Base-by-base conservation (phyloP, 2,888 invertebrate genomes). In the Morpho deidamia region DNA sequence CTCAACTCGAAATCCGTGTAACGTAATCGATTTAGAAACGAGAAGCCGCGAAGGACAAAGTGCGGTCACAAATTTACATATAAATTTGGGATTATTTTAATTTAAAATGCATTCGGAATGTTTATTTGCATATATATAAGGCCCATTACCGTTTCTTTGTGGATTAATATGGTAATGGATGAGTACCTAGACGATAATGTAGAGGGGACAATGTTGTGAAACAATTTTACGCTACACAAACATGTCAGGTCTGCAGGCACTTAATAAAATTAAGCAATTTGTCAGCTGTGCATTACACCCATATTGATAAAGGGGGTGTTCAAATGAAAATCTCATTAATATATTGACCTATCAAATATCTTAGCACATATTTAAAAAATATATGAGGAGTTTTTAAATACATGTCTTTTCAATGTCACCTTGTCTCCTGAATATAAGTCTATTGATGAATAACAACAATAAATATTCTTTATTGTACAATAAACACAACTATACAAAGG, bases 61-160 rank as follows among this genome's bases (percentile, higher is more conserved):
- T 80, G 83, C 81, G 84, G 84, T 81, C 80, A 81, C 78, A 72
- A 83, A 87, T 86, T 88, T 81, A 81, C 88, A 87, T 88, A 83
- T 85, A 86, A 85, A 86, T 86, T 86, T 71, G 75, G 83, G 82
- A 84, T 87, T 83, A 85, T 85, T 86, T 86, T 88, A 87, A 87
- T 87, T 86, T 84, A 74, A 80, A 84, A 81, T 79, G 83, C 86
- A 84, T 84, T 85, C 77, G 69, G 74, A 75, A 77, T 80, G 78
- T 83, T 77, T 83, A 87, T 87, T 87, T 81, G 80, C 87, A 87
- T 88, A 76, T 85, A 84, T 81, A 86, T 81, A 78, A 80, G 78
- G 72, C 55, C 74, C 74, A 81, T 83, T 81, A 83, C 74, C 69
- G 80, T 81, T 84, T 83, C 78, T 85, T 83, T 84, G 84, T 80